Percentiles rank a stretch among this genome's conserved stretches.
phyloP scores from a whole-genome alignment of 1,140 invertebrate genomes.

The Nasonia longicornis region DNA sequence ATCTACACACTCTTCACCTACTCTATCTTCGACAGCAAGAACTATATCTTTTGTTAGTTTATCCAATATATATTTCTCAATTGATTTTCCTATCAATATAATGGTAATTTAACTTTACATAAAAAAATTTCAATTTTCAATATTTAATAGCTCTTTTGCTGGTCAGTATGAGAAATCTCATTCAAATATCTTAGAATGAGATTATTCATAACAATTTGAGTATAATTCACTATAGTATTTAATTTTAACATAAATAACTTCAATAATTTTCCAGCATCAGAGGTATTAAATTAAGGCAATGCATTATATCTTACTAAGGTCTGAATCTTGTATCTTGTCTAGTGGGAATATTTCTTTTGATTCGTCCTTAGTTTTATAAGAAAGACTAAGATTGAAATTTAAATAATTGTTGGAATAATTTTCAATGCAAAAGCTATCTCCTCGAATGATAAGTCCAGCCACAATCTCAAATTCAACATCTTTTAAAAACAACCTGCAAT shows the following conservation, averaged over 20 bases:
- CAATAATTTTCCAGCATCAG: conserved; percentile 20
- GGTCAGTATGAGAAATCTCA: neutral
- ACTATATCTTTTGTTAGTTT: conserved; percentile 45
- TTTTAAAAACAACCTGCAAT: conserved; percentile 42
- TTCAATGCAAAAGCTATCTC: conserved; percentile 44
- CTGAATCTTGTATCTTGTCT: conserved; percentile 32
- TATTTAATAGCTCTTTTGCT: conserved; percentile 28
- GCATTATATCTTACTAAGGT: conserved; percentile 36
- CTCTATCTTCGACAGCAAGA: conserved; percentile 41
- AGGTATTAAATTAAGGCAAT: conserved; percentile 16
- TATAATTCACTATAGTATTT: neutral
- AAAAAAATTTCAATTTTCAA: conserved; percentile 14
- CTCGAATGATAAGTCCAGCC: conserved; percentile 40
- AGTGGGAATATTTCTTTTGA: conserved; percentile 41
- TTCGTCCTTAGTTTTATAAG: conserved; percentile 36
- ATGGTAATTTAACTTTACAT: conserved; percentile 32
- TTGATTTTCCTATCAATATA: conserved; percentile 43
- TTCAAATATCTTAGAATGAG: neutral
- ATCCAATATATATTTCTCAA: conserved; percentile 42
- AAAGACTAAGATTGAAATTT: conserved; percentile 40
- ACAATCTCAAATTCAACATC: conserved; percentile 42
- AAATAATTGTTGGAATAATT: conserved; percentile 40
- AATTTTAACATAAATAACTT: neutral
- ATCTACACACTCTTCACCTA: conserved; percentile 43
- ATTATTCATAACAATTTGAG: neutral